Percentiles rank a stretch among this genome's conserved stretches.
Conservation (phyloP, 2,888 invertebrate species). For the Belgica antarctica region DNA sequence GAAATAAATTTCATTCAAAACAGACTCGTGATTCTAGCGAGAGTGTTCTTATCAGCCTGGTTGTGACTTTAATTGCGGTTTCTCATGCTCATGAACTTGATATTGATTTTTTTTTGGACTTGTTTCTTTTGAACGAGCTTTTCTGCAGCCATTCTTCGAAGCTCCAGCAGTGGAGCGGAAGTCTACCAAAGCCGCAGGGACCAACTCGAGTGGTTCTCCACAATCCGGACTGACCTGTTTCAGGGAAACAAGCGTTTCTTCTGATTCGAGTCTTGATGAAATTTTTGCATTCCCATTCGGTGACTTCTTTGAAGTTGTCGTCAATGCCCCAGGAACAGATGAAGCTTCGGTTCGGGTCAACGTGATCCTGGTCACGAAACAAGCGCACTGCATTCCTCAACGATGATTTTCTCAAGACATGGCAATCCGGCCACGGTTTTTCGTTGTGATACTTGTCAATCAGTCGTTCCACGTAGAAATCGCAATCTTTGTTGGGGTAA, state of each 20-base stretch:
- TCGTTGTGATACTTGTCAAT: conserved; percentile 25
- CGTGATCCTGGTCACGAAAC: conserved; percentile 13
- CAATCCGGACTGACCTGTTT: conserved; percentile 1
- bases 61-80: neutral
- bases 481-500: conserved; percentile 3
- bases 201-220: conserved; percentile 16
- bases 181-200: neutral
- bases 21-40: too few species aligned
- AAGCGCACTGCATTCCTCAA: conserved; percentile 17
- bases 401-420: neutral
- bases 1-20: too few species aligned
- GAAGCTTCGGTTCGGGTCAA: conserved; percentile 2
- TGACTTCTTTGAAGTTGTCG: conserved; percentile 11
- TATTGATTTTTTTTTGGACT: neutral
- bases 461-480: conserved; percentile 23
- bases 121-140: neutral
- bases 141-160: conserved; percentile 16
- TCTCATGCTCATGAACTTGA: neutral
- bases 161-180: conserved; percentile 22
- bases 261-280: conserved; percentile 27
- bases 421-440: neutral
- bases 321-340: conserved; percentile 29
- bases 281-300: neutral
- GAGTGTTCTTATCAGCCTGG: conserved; percentile 5
- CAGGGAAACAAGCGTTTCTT: neutral